A percentile compares a stretch with the other conserved stretches of the same genome.
phyloP scores from a whole-genome alignment of 2,113 vertebrate species.

The Sylvietta virens region DNA sequence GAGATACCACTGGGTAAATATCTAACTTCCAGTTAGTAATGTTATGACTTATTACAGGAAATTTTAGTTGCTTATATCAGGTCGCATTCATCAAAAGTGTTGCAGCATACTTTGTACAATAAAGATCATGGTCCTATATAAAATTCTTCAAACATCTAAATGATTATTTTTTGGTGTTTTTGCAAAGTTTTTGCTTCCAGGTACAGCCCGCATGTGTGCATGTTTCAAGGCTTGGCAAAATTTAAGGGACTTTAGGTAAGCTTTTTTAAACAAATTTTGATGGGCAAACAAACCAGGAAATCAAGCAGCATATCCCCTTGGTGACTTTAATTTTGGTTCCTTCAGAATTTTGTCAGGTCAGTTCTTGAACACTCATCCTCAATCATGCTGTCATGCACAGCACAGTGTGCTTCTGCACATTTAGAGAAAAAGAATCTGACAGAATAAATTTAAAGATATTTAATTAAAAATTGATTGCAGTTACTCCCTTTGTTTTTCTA shows the following conservation, averaged over 20 bases:
- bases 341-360: background rate
- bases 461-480: background rate
- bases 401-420: background rate
- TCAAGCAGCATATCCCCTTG: background rate
- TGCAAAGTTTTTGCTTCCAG: background rate
- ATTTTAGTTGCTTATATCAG: background rate
- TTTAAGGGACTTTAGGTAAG: background rate
- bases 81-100: background rate
- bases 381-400: background rate
- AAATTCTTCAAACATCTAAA: background rate
- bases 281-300: background rate
- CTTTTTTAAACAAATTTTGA: background rate
- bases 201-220: background rate
- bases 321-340: background rate
- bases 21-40: background rate
- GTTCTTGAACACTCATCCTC: background rate
- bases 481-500: background rate
- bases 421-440: background rate
- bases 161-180: background rate
- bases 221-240: background rate
- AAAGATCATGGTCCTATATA: background rate
- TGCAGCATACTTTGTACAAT: background rate
- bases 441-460: background rate
- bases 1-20: conserved; percentile 77
- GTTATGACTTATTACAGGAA: background rate